phyloP scores from a whole-genome alignment of 1,140 invertebrate species.

The Kradibia gibbosae region DNA sequence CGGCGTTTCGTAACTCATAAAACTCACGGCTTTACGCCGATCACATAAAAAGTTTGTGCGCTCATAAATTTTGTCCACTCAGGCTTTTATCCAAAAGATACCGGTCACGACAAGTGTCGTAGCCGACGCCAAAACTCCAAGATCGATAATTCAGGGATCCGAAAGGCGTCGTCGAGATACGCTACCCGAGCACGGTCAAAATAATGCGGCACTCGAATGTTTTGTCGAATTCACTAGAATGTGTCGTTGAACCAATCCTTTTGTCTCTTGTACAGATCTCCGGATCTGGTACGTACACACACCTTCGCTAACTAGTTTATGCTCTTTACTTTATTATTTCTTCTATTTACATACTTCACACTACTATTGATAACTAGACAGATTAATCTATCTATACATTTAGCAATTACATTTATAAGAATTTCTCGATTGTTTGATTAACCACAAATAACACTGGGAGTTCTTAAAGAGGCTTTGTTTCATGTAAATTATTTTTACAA shows the following conservation, averaged over 20 bases:
- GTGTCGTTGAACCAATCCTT: neutral
- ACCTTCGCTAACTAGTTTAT: neutral
- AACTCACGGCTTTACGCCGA: conserved; percentile 23
- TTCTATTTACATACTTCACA: too few relatives aligned
- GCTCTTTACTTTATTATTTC: neutral
- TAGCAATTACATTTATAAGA: too few relatives aligned
- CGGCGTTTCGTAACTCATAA: conserved; percentile 36
- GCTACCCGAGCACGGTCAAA: neutral
- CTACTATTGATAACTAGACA: too few relatives aligned
- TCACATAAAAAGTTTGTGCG: conserved; percentile 30
- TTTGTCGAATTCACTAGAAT: neutral
- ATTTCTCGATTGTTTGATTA: too few relatives aligned
- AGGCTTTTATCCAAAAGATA: conserved; percentile 22
- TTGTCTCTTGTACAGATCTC: neutral
- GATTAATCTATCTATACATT: too few relatives aligned
- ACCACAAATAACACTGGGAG: too few relatives aligned
- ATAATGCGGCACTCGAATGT: neutral
- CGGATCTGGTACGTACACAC: neutral
- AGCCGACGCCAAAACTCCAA: neutral
- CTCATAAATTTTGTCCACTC: conserved; percentile 13
- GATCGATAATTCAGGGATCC: neutral
- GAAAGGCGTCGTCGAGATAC: neutral
- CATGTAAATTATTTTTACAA: neutral
- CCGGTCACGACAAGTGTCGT: conserved; percentile 32
- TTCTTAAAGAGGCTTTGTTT: neutral